These are phyloP conservation scores for Rotaria socialis DNA, from an alignment of 2,888 invertebrate species.

Conservation along the genomic window DNA sequence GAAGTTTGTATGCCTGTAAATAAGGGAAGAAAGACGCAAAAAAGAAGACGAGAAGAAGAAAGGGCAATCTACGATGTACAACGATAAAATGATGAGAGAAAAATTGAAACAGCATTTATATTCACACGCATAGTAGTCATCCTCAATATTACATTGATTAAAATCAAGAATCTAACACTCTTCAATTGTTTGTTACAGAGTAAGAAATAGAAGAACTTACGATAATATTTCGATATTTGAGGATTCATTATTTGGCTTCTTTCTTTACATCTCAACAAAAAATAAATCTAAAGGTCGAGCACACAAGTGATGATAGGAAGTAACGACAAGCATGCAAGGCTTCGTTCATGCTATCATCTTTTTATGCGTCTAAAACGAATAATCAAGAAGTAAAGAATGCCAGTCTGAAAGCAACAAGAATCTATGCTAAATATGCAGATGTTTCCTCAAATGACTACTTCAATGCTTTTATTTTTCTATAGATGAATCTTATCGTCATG, in stretches of 20 bases:
- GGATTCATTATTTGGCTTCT: neutral
- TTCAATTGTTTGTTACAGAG: neutral
- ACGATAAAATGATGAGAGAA: neutral
- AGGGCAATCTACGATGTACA: neutral
- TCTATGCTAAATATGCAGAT: neutral
- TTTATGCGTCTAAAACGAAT: neutral
- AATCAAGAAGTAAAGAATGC: neutral
- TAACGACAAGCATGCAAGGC: neutral
- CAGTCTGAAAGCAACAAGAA: neutral
- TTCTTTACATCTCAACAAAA: neutral
- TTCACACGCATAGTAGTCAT: neutral
- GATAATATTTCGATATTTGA: neutral
- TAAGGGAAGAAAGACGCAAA: neutral
- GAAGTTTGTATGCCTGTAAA: neutral
- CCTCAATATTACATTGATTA: neutral
- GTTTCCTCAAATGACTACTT: slow-evolving; percentile 4
- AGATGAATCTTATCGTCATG: neutral
- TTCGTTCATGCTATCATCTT: neutral
- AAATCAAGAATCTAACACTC: neutral
- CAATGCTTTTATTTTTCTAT: neutral
- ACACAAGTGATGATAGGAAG: slow-evolving; percentile 21
- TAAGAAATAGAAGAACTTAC: neutral
- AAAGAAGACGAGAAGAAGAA: neutral
- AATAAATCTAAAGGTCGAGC: neutral
- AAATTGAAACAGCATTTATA: neutral